Evolutionary conservation across 2,797 vertebrate genomes (phyloP).

Genomic region (Mus spretus): DNA sequence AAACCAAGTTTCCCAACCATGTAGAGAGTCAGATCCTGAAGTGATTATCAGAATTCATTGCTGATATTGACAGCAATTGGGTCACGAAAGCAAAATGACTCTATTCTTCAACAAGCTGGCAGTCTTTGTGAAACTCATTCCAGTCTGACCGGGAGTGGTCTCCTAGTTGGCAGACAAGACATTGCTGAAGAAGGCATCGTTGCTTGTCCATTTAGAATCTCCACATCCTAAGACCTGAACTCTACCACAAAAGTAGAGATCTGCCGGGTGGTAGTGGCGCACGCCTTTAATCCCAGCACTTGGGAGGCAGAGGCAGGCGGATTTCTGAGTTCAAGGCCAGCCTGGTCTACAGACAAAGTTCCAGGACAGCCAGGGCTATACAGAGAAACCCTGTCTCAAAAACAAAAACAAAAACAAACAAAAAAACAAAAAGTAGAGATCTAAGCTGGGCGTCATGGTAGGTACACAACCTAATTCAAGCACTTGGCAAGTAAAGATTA

Average conservation of each 20-base stretch:
- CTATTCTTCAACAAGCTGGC: background rate
- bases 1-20: background rate
- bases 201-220: background rate
- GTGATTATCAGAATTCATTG: background rate
- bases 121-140: background rate
- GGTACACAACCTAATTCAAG: background rate
- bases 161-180: background rate
- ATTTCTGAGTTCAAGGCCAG: no score
- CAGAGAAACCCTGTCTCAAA: no score
- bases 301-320: no score
- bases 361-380: no score
- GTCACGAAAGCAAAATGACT: background rate
- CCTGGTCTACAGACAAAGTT: no score
- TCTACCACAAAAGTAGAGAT: no score
- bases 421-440: background rate
- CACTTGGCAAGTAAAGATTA: background rate
- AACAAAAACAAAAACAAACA: no score
- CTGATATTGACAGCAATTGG: background rate
- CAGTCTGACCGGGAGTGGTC: background rate
- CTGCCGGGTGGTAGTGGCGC: no score
- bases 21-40: constrained; percentile 39
- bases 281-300: no score
- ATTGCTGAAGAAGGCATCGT: background rate
- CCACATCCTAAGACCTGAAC: background rate
- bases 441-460: no score